Conservation (phyloP, 2,888 invertebrate species). For the Osmoderma eremita region DNA sequence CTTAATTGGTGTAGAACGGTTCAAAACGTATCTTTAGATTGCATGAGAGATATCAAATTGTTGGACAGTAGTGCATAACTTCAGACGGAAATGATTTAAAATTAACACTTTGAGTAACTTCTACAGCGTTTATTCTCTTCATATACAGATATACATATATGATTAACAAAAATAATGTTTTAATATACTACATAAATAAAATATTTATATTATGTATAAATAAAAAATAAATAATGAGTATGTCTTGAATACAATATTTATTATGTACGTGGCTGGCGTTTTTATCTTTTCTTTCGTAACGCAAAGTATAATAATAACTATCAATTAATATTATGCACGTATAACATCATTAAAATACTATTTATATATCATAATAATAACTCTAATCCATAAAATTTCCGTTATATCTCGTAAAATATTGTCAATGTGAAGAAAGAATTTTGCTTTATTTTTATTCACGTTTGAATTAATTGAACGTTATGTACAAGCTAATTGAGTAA, state of each 20-base stretch:
- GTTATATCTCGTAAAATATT: constrained; percentile 28
- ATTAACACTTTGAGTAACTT: no score
- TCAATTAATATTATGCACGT: constrained; percentile 6
- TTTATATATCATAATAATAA: not conserved
- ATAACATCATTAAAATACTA: constrained; percentile 29
- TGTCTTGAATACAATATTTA: constrained; percentile 20
- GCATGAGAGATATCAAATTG: no score
- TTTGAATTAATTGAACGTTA: constrained; percentile 24
- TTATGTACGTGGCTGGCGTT: not conserved
- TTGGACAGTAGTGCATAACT: no score
- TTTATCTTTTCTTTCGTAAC: not conserved
- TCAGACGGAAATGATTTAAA: no score
- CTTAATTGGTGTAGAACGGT: no score
- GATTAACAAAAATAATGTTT: constrained; percentile 29
- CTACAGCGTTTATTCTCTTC: constrained; percentile 11
- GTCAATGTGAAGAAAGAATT: constrained; percentile 29
- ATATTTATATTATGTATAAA: constrained; percentile 28
- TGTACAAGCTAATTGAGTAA: constrained; percentile 35
- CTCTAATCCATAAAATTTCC: constrained; percentile 11
- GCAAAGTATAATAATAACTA: not conserved
- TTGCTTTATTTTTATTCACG: not conserved
- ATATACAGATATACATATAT: constrained; percentile 34
- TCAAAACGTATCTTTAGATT: no score
- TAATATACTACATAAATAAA: constrained; percentile 28
- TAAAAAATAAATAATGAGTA: constrained; percentile 38